phyloP scores from a whole-genome alignment of 2,888 invertebrate genomes.

The Camptogramma bilineatum region DNA sequence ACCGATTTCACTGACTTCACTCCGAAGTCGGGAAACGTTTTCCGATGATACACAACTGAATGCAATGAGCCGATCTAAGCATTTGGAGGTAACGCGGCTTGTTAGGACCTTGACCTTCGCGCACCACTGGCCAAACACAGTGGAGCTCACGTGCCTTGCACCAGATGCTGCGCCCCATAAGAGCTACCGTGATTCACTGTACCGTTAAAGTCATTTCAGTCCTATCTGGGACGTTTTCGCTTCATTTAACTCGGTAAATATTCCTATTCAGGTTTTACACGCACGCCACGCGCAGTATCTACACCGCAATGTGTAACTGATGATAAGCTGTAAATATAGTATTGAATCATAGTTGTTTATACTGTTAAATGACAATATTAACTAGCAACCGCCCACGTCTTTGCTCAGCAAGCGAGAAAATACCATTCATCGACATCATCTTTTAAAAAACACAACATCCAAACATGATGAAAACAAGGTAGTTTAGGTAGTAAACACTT shows the following conservation, averaged over 20 bases:
- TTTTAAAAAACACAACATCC: too few relatives aligned
- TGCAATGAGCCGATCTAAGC: constrained; percentile 41
- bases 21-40: constrained; percentile 69
- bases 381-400: too few relatives aligned
- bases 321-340: constrained; percentile 21
- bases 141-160: constrained; percentile 64
- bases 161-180: constrained; percentile 71
- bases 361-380: background rate
- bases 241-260: constrained; percentile 32
- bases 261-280: constrained; percentile 18
- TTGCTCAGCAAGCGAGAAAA: too few relatives aligned
- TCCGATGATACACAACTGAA: constrained; percentile 46
- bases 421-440: too few relatives aligned
- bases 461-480: too few relatives aligned
- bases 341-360: constrained; percentile 16
- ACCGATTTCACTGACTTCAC: constrained; percentile 71
- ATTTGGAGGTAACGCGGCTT: constrained; percentile 53
- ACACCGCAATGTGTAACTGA: constrained; percentile 22
- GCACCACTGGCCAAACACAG: constrained; percentile 75
- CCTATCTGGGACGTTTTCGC: constrained; percentile 44
- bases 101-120: constrained; percentile 80
- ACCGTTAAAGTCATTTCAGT: constrained; percentile 41
- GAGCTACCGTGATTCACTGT: constrained; percentile 56
- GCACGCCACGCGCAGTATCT: constrained; percentile 2
- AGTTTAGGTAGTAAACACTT: too few relatives aligned